Conservation (phyloP, 2,797 vertebrate genomes). For the Naso thynnoides region DNA sequence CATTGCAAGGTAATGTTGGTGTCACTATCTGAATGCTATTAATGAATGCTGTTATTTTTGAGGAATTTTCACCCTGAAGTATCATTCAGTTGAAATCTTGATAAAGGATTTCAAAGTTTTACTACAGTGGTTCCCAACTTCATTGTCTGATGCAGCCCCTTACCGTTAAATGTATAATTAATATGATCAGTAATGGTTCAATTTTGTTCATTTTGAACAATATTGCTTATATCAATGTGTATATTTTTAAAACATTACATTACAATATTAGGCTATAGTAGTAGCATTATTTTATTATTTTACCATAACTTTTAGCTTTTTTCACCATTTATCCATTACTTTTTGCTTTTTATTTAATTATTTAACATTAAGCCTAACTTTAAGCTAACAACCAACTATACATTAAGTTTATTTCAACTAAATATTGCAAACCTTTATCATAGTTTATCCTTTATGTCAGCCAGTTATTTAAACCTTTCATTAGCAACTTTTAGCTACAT, state of each 20-base stretch:
- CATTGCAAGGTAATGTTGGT: slow-evolving; percentile 95
- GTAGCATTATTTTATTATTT: too few relatives aligned
- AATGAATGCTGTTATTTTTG: neutral
- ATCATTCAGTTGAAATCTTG: neutral
- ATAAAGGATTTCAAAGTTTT: neutral
- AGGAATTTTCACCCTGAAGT: neutral
- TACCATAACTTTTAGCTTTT: too few relatives aligned
- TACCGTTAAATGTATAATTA: neutral
- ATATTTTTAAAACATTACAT: neutral
- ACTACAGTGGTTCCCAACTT: neutral
- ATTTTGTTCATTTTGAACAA: neutral
- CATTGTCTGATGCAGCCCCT: too few relatives aligned
- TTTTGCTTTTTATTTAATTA: too few relatives aligned
- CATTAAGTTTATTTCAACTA: too few relatives aligned
- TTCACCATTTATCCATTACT: too few relatives aligned
- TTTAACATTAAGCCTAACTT: neutral
- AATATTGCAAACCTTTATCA: too few relatives aligned
- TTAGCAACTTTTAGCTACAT: neutral
- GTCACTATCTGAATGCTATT: slow-evolving; percentile 10
- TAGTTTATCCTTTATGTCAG: neutral
- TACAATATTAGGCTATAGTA: too few relatives aligned
- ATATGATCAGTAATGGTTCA: neutral
- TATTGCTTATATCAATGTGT: neutral
- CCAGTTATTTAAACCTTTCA: neutral
- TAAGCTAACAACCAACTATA: neutral